Percentiles rank a stretch among this genome's conserved stretches.
These are phyloP conservation scores for Marronus borbonicus DNA, from an alignment of 2,888 invertebrate genomes.

Conservation along the genomic window DNA sequence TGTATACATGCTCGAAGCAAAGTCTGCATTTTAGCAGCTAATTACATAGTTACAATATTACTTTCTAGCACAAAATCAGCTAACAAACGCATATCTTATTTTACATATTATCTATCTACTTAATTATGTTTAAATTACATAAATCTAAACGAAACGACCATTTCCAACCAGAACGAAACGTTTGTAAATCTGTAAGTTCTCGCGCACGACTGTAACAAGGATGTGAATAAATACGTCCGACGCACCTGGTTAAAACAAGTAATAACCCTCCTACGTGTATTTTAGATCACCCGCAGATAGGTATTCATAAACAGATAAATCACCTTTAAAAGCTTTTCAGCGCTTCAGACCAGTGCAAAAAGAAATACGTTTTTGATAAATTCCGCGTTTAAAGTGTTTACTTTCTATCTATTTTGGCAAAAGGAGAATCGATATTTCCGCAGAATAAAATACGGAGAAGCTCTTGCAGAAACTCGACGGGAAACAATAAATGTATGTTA, in stretches of 20 bases:
- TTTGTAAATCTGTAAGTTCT: not conserved
- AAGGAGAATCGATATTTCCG: not conserved
- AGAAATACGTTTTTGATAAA: slow-evolving; percentile 15
- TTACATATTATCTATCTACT: no score
- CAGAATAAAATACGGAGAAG: not conserved
- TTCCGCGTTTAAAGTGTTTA: slow-evolving; percentile 21
- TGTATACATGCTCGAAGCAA: no score
- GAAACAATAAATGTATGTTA: not conserved
- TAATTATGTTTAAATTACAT: no score
- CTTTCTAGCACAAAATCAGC: no score
- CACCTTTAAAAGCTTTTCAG: slow-evolving; percentile 67
- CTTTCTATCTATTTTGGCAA: not conserved
- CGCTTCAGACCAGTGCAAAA: slow-evolving; percentile 12
- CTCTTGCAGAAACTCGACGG: no score
- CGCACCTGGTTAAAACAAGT: slow-evolving; percentile 67
- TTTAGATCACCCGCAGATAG: slow-evolving; percentile 46
- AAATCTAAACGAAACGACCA: no score
- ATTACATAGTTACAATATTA: no score
- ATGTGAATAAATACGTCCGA: slow-evolving; percentile 66
- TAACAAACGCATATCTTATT: no score
- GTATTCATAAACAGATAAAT: slow-evolving; percentile 66
- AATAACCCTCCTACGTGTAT: slow-evolving; percentile 51
- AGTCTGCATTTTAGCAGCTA: no score
- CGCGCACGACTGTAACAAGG: slow-evolving; percentile 54
- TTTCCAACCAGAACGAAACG: no score